Evolutionary conservation across 1,140 invertebrate genomes (phyloP), one percentile per base, ranked within the genome.

Genomic region (Drosophila obscura): DNA sequence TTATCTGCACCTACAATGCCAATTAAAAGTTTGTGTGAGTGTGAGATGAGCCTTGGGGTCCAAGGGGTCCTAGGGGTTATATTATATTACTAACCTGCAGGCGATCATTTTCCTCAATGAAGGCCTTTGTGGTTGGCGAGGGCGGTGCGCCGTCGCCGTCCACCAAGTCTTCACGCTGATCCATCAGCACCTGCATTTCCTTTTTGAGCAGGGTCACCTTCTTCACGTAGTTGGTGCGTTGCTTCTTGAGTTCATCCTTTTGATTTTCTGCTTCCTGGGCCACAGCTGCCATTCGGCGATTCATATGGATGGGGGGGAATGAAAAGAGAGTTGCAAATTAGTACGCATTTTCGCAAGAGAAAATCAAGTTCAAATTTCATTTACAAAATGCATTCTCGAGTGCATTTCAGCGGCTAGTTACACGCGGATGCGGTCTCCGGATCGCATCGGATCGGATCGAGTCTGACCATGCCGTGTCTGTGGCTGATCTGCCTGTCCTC

Each of bases 251-350:
- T 59, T 95, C 95, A 1, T 95, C 95, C 92, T 95, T 96, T 80
- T 96, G 96, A 75, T 96, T 95, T 73, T 96, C 94, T 80, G 95
- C 94, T 93, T 97, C 96, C 76, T 96, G 94, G 75, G 96, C 95
- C 78, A 96, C 95, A 48, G 95, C 96, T 94, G 93, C n/a, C 26
- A 72, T 43, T 69, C 61, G 71, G 44, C 48, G 24, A 24, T 52
- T 39, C 35, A 66, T 46, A 59, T 62, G 46, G 67, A 48, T 44
- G 55, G 43, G 44, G 43, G 44, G 59, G 77, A 68, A 73, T 66
- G 73, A 51, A 77, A 44, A 88, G 22, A 74, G 5, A 61, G 43
- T 66, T 2, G 41, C 28, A 4, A 64, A 80, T 87, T 69, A 83
- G 64, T 59, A 48, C 26, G 44, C 50, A 78, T 63, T 72, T 67